These are phyloP conservation scores for Corella eumyota DNA, from an alignment of 23 tunicate genomes.

Conservation along the genomic window DNA sequence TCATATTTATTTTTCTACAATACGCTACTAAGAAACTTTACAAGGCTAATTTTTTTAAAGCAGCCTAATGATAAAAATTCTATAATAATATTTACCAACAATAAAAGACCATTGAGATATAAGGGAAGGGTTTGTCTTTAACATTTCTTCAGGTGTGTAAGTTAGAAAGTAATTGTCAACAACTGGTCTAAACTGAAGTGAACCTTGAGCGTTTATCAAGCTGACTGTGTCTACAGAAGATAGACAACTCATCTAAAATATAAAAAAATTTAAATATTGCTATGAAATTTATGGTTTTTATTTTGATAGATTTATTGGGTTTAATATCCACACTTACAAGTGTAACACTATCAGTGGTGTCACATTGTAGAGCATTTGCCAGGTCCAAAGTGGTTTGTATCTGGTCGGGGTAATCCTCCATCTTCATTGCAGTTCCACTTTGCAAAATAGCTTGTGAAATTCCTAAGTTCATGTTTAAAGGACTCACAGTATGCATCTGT, in stretches of 20 bases:
- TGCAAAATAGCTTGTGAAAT: conserved; percentile 25
- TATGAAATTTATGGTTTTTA: neutral
- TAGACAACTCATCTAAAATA: conserved; percentile 19
- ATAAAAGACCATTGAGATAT: conserved; percentile 14
- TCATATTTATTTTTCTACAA: neutral
- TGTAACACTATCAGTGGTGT: neutral
- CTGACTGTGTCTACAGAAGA: conserved; percentile 1
- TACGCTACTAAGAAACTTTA: too few relatives aligned
- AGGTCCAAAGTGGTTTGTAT: conserved; percentile 2
- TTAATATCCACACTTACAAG: conserved; percentile 5
- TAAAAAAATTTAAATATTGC: neutral
- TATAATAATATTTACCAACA: conserved; percentile 12
- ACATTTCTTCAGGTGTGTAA: conserved; percentile 13
- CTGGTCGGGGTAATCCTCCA: conserved; percentile 45
- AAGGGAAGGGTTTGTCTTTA: neutral
- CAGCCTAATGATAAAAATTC: too few relatives aligned
- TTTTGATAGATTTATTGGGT: neutral
- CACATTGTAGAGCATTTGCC: conserved; percentile 4
- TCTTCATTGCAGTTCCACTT: conserved; percentile 24
- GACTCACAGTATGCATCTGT: conserved; percentile 35
- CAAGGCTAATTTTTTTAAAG: too few relatives aligned
- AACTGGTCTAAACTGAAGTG: conserved; percentile 35
- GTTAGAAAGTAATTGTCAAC: conserved; percentile 27
- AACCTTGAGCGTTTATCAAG: conserved; percentile 14
- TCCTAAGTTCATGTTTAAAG: conserved; percentile 6